A percentile compares a stretch with the other conserved stretches of the same genome.
Conservation (phyloP, 2,113 vertebrate species). For the Psammodynastes pulverulentus region DNA sequence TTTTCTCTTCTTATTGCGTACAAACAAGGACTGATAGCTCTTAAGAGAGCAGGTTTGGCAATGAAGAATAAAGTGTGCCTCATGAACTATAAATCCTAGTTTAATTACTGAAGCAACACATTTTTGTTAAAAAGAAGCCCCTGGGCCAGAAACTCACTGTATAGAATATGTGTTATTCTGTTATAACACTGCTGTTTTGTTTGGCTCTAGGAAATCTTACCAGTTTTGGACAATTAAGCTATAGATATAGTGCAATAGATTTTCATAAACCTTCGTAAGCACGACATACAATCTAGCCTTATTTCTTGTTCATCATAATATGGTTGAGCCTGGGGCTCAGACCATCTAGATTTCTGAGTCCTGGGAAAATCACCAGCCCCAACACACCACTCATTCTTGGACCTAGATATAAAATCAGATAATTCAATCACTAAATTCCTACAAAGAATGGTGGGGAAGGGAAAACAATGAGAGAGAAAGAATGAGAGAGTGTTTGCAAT, state of each 20-base stretch:
- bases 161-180: not conserved
- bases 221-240: not conserved
- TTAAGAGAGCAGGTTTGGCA: not conserved
- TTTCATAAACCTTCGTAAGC: not conserved
- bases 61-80: not conserved
- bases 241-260: not conserved
- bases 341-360: not conserved
- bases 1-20: not conserved
- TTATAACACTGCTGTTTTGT: not conserved
- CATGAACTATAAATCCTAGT: not conserved
- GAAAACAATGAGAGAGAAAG: not conserved
- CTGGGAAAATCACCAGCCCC: not conserved
- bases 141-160: not conserved
- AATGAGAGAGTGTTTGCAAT: not conserved
- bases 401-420: not conserved
- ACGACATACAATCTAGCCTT: not conserved
- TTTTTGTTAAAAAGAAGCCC: not conserved
- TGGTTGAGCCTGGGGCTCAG: not conserved
- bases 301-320: not conserved
- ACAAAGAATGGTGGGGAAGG: not conserved
- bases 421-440: not conserved
- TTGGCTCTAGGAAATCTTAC: not conserved
- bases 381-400: not conserved
- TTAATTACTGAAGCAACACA: not conserved
- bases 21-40: not conserved